Evolutionary conservation across 2,888 invertebrate species (phyloP).

Genomic region (Scaptomyza reducta): DNA sequence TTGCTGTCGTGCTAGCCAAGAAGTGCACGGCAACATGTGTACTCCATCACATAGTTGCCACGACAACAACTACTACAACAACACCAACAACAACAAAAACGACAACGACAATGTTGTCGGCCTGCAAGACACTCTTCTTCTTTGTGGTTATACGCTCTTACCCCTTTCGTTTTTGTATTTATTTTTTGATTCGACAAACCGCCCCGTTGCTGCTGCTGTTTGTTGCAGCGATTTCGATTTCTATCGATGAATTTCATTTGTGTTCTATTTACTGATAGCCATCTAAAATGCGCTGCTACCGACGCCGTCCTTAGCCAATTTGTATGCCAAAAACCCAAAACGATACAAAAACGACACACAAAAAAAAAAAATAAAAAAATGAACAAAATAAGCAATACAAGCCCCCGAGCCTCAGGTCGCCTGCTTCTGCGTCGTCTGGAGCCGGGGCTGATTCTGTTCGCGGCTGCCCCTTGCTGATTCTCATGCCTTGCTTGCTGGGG

Average conservation of each 20-base stretch:
- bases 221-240: conserved; percentile 75
- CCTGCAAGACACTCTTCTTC: conserved; percentile 20
- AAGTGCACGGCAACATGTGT: conserved; percentile 75
- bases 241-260: conserved; percentile 83
- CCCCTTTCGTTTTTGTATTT: conserved; percentile 9
- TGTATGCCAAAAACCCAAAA: conserved; percentile 55
- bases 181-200: conserved; percentile 42
- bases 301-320: conserved; percentile 67
- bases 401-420: conserved; percentile 2
- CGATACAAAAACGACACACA: neutral
- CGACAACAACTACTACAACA: conserved; percentile 43
- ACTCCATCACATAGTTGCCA: conserved; percentile 77
- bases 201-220: conserved; percentile 46
- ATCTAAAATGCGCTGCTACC: conserved; percentile 81
- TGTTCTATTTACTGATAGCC: conserved; percentile 83
- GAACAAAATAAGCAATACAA: neutral
- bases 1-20: conserved; percentile 65
- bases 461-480: conserved; percentile 56
- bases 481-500: conserved; percentile 39
- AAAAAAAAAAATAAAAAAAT: neutral
- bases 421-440: conserved; percentile 6
- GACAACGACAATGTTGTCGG: conserved; percentile 31
- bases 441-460: conserved; percentile 24
- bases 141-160: conserved; percentile 9
- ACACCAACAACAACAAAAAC: conserved; percentile 6